Evolutionary conservation across 2,113 vertebrate species (phyloP).

Genomic region (Bubo scandiacus): DNA sequence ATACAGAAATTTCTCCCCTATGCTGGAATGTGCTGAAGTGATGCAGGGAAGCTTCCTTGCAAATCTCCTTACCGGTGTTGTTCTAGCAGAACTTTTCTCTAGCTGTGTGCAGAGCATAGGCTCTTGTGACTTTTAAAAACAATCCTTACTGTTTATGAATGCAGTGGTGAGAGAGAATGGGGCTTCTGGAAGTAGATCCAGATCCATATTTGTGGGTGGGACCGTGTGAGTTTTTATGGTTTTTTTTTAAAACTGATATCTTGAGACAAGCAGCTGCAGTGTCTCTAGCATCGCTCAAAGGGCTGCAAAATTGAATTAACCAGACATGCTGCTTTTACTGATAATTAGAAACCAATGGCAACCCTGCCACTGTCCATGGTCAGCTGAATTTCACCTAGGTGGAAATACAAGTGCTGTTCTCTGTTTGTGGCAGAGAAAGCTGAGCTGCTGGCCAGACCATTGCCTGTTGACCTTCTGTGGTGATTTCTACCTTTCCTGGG

Average conservation of each 20-base stretch:
- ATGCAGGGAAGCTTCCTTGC: neutral
- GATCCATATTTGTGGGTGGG: neutral
- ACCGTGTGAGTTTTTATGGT: neutral
- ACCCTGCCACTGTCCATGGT: neutral
- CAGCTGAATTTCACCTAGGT: neutral
- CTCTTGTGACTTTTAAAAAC: neutral
- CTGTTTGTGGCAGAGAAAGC: neutral
- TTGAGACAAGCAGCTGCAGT: neutral
- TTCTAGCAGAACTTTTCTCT: neutral
- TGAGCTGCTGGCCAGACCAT: neutral
- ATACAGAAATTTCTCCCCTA: neutral
- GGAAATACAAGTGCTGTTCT: neutral
- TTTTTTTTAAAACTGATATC: neutral
- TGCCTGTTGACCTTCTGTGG: neutral
- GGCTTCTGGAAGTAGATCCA: neutral
- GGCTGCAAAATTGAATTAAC: neutral
- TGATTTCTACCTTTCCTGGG: neutral
- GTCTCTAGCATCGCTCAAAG: neutral
- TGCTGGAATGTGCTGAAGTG: neutral
- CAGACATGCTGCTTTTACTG: neutral
- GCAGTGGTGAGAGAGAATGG: neutral
- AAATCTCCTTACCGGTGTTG: neutral
- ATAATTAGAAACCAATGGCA: neutral
- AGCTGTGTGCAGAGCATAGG: neutral
- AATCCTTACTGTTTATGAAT: neutral